A percentile compares a stretch with the other conserved stretches of the same genome.
Evolutionary conservation across 2,113 vertebrate genomes (phyloP).

Genomic region (Rhynchopsitta pachyrhyncha): DNA sequence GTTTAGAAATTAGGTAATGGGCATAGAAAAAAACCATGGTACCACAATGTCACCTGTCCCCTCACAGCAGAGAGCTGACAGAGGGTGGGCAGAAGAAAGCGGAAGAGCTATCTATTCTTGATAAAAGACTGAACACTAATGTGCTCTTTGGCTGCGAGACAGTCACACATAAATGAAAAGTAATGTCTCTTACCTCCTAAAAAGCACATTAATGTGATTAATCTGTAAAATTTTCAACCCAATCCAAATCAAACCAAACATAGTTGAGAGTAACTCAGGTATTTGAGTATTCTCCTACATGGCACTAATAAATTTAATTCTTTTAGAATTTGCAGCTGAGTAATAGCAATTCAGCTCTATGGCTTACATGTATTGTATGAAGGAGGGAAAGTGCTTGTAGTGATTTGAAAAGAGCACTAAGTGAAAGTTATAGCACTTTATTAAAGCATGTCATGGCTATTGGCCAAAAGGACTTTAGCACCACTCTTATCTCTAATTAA

Average conservation of each 20-base stretch:
- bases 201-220: not conserved
- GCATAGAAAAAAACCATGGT: not conserved
- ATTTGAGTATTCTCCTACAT: not conserved
- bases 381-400: not conserved
- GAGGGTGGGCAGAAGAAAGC: not conserved
- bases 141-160: not conserved
- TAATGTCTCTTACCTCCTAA: not conserved
- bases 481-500: conserved; percentile 38
- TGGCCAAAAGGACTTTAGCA: not conserved
- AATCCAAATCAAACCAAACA: not conserved
- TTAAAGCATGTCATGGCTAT: not conserved
- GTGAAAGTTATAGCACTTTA: not conserved
- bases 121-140: not conserved
- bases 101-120: not conserved
- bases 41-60: not conserved
- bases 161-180: not conserved
- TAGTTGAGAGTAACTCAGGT: not conserved
- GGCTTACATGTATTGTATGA: not conserved
- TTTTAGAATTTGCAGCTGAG: not conserved
- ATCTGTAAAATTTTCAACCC: not conserved
- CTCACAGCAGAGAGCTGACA: not conserved
- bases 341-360: not conserved
- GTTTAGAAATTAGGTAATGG: not conserved
- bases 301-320: not conserved
- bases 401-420: not conserved